Conservation (phyloP, 2,797 vertebrate genomes). For the Hapalemur alaotrensis region DNA sequence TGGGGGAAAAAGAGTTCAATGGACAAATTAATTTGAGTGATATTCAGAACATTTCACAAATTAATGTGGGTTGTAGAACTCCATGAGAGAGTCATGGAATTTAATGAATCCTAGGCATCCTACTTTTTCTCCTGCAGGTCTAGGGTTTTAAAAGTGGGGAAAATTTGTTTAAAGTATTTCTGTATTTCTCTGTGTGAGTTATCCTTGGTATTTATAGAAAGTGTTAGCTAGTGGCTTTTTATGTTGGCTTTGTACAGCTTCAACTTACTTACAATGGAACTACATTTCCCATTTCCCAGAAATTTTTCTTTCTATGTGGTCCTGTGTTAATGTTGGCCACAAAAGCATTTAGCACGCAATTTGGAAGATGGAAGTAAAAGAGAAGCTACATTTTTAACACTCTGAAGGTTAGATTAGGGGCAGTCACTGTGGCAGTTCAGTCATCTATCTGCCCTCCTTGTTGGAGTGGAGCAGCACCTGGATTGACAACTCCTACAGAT, state of each 20-base stretch:
- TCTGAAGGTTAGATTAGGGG: background rate
- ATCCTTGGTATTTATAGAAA: background rate
- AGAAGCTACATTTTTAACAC: background rate
- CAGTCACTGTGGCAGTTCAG: background rate
- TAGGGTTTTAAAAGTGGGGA: background rate
- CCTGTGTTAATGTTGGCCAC: background rate
- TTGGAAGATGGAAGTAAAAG: background rate
- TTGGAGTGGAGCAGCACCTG: background rate
- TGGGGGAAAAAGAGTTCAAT: background rate
- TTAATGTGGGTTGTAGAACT: background rate
- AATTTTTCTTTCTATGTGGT: background rate
- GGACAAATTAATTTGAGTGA: background rate
- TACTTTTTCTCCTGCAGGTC: background rate
- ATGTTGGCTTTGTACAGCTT: background rate
- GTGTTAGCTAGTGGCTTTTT: background rate
- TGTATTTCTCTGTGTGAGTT: background rate
- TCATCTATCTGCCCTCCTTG: background rate
- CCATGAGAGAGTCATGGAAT: background rate
- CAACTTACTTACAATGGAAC: background rate
- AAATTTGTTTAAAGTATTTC: background rate
- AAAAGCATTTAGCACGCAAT: background rate
- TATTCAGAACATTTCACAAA: background rate
- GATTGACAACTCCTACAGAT: no score
- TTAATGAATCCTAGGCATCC: background rate
- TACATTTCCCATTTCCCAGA: background rate